Percentiles rank a stretch among this genome's conserved stretches.
phyloP scores from a whole-genome alignment of 2,797 vertebrate species.

The Tenualosa ilisha region DNA sequence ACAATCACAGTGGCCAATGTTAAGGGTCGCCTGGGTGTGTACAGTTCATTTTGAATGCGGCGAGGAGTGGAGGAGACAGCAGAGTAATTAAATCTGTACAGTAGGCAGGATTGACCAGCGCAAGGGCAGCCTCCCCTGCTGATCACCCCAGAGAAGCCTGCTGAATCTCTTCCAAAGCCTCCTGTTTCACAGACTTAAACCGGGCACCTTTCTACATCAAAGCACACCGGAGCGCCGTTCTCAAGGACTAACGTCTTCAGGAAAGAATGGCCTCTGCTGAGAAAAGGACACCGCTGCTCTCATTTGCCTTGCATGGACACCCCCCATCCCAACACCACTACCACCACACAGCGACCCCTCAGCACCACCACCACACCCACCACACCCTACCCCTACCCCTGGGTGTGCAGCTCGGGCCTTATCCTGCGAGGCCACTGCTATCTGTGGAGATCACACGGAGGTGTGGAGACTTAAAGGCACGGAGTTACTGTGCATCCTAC shows the following conservation, averaged over 20 bases:
- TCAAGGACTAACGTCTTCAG: slow-evolving; percentile 73
- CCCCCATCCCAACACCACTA: slow-evolving; percentile 47
- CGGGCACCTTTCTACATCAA: slow-evolving; percentile 77
- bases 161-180: slow-evolving; percentile 64
- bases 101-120: slow-evolving; percentile 58
- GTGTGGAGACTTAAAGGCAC: slow-evolving; percentile 75
- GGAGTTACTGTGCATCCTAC: slow-evolving; percentile 75
- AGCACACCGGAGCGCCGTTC: slow-evolving; percentile 64
- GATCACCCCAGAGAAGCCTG: slow-evolving; percentile 67
- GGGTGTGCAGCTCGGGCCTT: slow-evolving; percentile 50
- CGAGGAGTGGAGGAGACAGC: slow-evolving; percentile 46
- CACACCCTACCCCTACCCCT: slow-evolving; percentile 34
- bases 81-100: slow-evolving; percentile 66
- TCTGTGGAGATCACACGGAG: slow-evolving; percentile 76
- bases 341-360: slow-evolving; percentile 16
- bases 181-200: slow-evolving; percentile 66
- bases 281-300: slow-evolving; percentile 74
- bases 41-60: slow-evolving; percentile 46
- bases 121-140: slow-evolving; percentile 55
- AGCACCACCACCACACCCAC: slow-evolving; percentile 25
- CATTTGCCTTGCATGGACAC: slow-evolving; percentile 66
- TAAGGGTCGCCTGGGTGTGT: slow-evolving; percentile 48
- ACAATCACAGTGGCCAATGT: slow-evolving; percentile 57
- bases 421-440: slow-evolving; percentile 69
- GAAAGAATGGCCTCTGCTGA: slow-evolving; percentile 79